Evolutionary conservation across 2,797 vertebrate genomes (phyloP), one percentile per base, ranked within the genome.

Genomic region (Acanthiza pusilla): DNA sequence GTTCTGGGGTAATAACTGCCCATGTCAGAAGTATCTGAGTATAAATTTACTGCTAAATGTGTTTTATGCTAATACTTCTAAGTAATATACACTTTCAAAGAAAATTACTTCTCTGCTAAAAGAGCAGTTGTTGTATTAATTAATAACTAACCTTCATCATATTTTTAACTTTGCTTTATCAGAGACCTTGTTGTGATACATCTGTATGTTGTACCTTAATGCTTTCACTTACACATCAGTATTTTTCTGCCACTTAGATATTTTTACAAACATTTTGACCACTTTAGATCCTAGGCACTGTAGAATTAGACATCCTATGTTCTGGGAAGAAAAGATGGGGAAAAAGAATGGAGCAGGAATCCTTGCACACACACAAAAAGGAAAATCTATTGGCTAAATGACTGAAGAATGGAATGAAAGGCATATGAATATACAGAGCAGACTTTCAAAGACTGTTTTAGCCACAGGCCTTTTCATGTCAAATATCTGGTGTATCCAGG

Each of bases 401-500:
- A 85, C 89, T 53, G 61, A 89, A 83, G 85, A 93, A 88, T 27
- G 60, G 77, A 92, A 95, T 90, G 70, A 91, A 88, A 84, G 78
- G 48, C n/a, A 73, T 29, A 94, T 34, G 36, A 93, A 85, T 54
- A 91, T 25, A 70, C 91, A 89, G 61, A 67, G 22, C 29, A 93
- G 75, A 82, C 7, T 87, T 94, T 74, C 61, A 92, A 92, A 94
- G 79, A 76, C 73, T 88, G 23, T 88, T 91, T 86, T 91, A 89
- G 78, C 81, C 43, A 71, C 85, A 89, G 60, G 85, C 77, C 82
- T 76, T 94, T 92, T 94, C 77, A 90, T 62, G 73, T 85, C 66
- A 94, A 85, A 38, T 94, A 85, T 72, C 68, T 93, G 70, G 40
- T 86, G 30, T 75, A 93, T 63, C 38, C 58, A 88, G 76, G 67